These are phyloP conservation scores for Aporrectodea caliginosa DNA, from an alignment of 1,140 invertebrate genomes.

Conservation along the genomic window DNA sequence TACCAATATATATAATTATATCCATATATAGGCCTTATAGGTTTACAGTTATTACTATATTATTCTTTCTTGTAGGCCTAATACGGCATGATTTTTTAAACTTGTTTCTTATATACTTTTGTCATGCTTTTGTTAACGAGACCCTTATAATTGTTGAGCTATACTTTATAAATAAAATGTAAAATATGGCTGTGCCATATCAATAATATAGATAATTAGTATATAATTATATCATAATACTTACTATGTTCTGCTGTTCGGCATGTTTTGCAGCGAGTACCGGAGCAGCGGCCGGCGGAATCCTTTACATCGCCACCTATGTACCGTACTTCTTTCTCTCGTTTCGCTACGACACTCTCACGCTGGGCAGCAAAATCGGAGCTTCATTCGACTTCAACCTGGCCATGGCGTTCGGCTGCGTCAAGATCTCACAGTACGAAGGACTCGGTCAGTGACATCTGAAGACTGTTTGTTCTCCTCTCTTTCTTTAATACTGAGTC, in stretches of 20 bases:
- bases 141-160: background rate
- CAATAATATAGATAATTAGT: no score
- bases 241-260: background rate
- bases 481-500: no score
- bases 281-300: slow-evolving; percentile 31
- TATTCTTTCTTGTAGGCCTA: no score
- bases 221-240: no score
- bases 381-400: slow-evolving; percentile 32
- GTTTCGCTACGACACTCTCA: slow-evolving; percentile 56
- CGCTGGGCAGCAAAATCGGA: slow-evolving; percentile 18
- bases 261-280: slow-evolving; percentile 25
- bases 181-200: background rate
- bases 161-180: background rate
- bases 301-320: slow-evolving; percentile 34
- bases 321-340: slow-evolving; percentile 57
- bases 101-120: no score
- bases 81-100: no score
- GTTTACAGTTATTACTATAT: no score
- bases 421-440: slow-evolving; percentile 39
- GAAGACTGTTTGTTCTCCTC: no score
- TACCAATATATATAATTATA: no score
- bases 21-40: no score
- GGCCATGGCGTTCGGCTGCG: slow-evolving; percentile 31
- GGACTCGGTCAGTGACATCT: slow-evolving; percentile 48
- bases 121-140: background rate